These are phyloP conservation scores for Coreoperca whiteheadi DNA, from an alignment of 2,113 vertebrate species.

Conservation along the genomic window DNA sequence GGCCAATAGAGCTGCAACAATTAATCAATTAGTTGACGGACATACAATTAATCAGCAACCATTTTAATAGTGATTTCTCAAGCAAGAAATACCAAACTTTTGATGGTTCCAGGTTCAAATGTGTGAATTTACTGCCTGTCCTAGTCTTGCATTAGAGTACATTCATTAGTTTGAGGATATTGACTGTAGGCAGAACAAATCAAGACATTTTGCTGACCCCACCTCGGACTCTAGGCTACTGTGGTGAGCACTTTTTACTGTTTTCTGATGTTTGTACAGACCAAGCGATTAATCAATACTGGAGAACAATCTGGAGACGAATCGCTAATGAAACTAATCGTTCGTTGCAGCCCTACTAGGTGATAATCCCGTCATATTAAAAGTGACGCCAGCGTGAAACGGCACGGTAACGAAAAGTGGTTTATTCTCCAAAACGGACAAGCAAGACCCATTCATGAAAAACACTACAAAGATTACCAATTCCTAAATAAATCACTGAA, in stretches of 20 bases:
- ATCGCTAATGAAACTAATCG: not conserved
- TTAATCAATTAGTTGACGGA: not conserved
- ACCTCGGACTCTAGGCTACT: not conserved
- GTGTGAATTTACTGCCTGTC: not conserved
- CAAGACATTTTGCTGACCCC: too few species aligned
- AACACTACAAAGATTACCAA: constrained; percentile 66
- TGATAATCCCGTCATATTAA: not conserved
- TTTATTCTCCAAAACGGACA: constrained; percentile 80
- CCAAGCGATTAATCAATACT: not conserved
- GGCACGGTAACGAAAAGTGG: constrained; percentile 74
- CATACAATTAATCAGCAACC: rapidly evolving
- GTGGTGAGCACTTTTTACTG: not conserved
- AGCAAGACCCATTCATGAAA: constrained; percentile 66
- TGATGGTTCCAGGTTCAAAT: not conserved
- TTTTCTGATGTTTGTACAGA: not conserved
- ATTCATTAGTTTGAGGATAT: not conserved
- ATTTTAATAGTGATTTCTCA: not conserved
- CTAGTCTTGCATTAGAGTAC: not conserved
- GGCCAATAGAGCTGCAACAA: not conserved
- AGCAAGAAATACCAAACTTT: not conserved
- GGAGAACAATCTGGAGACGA: not conserved
- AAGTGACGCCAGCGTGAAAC: constrained; percentile 22
- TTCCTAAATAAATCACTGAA: constrained; percentile 57
- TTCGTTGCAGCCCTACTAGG: not conserved
- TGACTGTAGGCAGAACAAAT: not conserved